These are phyloP conservation scores for Melanostoma mellinum DNA, from an alignment of 2,888 invertebrate species.

Conservation along the genomic window DNA sequence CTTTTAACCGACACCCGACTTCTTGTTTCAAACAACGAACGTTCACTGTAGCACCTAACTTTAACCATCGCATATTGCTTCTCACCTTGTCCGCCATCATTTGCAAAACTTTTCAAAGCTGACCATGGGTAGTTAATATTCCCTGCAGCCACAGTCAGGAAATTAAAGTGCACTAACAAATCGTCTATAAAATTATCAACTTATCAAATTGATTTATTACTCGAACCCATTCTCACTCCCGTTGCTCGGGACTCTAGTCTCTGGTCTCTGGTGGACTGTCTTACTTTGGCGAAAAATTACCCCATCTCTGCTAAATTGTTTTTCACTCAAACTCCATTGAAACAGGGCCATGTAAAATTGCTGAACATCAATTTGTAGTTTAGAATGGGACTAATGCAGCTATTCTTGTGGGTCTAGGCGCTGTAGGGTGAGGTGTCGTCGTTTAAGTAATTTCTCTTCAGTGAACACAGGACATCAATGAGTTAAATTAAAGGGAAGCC, in stretches of 20 bases:
- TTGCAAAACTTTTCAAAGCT: slow-evolving; percentile 7
- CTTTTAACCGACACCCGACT: neutral
- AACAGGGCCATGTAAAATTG: slow-evolving; percentile 35
- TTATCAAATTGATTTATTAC: slow-evolving; percentile 59
- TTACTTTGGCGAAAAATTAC: neutral
- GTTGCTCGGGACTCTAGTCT: too few relatives aligned
- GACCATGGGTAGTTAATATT: slow-evolving; percentile 33
- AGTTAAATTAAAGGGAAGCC: too few relatives aligned
- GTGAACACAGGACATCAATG: too few relatives aligned
- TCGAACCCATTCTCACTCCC: neutral
- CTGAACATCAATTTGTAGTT: slow-evolving; percentile 50
- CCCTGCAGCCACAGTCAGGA: slow-evolving; percentile 29
- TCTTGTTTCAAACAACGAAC: neutral
- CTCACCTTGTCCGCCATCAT: neutral
- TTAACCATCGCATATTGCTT: neutral
- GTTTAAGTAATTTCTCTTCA: neutral
- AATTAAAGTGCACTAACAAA: slow-evolving; percentile 61
- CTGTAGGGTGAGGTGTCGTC: slow-evolving; percentile 6
- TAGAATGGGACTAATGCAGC: neutral
- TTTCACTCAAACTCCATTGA: slow-evolving; percentile 4
- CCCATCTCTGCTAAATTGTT: slow-evolving; percentile 32
- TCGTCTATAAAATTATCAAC: slow-evolving; percentile 63
- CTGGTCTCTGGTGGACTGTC: neutral
- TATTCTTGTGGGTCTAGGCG: too few relatives aligned
- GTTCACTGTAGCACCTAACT: neutral